Percentiles rank a stretch among this genome's conserved stretches.
Evolutionary conservation across 2,888 invertebrate species (phyloP).

Genomic region (Caenorhabditis drosophilae): DNA sequence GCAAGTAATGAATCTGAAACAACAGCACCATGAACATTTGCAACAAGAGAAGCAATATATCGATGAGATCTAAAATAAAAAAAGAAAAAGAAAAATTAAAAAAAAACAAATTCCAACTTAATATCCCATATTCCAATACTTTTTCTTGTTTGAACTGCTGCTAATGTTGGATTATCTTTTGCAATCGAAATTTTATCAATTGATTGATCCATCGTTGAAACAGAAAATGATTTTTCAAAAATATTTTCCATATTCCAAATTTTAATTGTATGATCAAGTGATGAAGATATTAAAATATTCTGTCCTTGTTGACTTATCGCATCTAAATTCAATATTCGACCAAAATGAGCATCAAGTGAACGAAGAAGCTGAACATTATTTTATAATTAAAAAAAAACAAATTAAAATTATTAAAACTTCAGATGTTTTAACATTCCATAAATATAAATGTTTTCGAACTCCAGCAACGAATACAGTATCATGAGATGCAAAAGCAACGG

Average conservation of each 20-base stretch:
- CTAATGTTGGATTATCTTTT: slow-evolving; percentile 78
- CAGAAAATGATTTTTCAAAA: slow-evolving; percentile 93
- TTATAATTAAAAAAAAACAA: slow-evolving; percentile 7
- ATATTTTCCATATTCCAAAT: slow-evolving; percentile 97
- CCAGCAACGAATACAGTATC: slow-evolving; percentile 92
- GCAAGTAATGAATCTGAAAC: slow-evolving; percentile 57
- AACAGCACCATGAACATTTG: slow-evolving; percentile 62
- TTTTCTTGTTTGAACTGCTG: slow-evolving; percentile 89
- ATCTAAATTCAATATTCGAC: slow-evolving; percentile 88
- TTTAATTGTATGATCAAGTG: slow-evolving; percentile 95
- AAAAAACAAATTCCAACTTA: slow-evolving; percentile 31
- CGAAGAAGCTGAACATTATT: slow-evolving; percentile 77
- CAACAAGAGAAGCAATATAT: slow-evolving; percentile 58
- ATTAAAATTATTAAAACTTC: slow-evolving; percentile 71
- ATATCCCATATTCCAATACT: slow-evolving; percentile 85
- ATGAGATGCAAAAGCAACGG: slow-evolving; percentile 87
- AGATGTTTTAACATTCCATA: slow-evolving; percentile 79
- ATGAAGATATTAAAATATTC: slow-evolving; percentile 83
- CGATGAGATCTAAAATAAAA: slow-evolving; percentile 46
- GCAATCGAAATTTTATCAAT: slow-evolving; percentile 81
- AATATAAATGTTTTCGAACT: slow-evolving; percentile 89
- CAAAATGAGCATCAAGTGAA: slow-evolving; percentile 93
- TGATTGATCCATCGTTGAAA: slow-evolving; percentile 91
- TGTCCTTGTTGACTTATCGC: slow-evolving; percentile 82
- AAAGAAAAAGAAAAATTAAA: too few relatives aligned